These are phyloP conservation scores for Ptychadena robeensis DNA, from an alignment of 2,797 vertebrate genomes.

Conservation along the genomic window DNA sequence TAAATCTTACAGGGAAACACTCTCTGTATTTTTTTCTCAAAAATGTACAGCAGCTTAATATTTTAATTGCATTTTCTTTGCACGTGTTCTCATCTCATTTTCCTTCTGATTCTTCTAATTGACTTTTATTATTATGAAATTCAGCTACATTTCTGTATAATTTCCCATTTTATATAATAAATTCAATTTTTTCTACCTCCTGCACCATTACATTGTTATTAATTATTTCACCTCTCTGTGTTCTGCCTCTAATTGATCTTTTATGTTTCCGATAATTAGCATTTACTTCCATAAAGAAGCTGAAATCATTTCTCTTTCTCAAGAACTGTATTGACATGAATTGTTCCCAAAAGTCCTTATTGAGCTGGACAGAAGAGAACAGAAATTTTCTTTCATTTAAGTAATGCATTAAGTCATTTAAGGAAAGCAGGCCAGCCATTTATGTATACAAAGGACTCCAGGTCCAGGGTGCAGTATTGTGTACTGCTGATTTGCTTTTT, in stretches of 20 bases:
- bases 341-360: not conserved
- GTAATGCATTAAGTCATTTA: too few relatives aligned
- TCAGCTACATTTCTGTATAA: constrained; percentile 39
- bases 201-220: constrained; percentile 46
- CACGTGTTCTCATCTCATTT: constrained; percentile 47
- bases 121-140: constrained; percentile 54
- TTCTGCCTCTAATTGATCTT: constrained; percentile 57
- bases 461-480: too few relatives aligned
- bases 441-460: too few relatives aligned
- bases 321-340: constrained; percentile 7
- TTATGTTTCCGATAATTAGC: constrained; percentile 59
- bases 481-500: too few relatives aligned
- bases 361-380: not conserved
- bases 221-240: constrained; percentile 54
- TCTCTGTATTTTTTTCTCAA: constrained; percentile 20
- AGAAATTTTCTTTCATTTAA: not conserved
- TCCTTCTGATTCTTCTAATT: constrained; percentile 50
- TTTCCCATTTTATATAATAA: constrained; percentile 54
- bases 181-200: constrained; percentile 50
- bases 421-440: too few relatives aligned
- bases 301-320: constrained; percentile 17
- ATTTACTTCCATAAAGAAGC: constrained; percentile 43
- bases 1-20: constrained; percentile 42
- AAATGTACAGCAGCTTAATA: constrained; percentile 26
- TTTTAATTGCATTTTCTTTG: constrained; percentile 52